Conservation (phyloP, 2,888 invertebrate genomes). For the Cistogaster globosa region DNA sequence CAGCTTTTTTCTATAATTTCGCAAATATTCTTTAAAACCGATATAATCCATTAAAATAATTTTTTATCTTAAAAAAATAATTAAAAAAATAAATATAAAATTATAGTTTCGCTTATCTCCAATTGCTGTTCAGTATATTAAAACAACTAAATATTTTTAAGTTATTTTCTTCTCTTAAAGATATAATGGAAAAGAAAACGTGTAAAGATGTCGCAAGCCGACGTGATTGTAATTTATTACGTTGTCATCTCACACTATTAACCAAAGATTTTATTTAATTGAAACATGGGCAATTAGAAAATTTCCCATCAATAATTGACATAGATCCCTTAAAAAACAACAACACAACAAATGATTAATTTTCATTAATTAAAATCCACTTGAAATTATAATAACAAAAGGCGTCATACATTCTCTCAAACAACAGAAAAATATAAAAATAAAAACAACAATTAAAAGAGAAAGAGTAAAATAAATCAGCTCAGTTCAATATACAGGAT, state of each 20-base stretch:
- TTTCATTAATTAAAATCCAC: conserved; percentile 55
- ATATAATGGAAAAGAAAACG: no score
- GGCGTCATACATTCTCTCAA: conserved; percentile 65
- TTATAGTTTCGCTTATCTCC: no score
- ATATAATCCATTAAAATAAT: no score
- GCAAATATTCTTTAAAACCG: no score
- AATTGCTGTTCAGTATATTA: no score
- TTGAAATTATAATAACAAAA: conserved; percentile 30
- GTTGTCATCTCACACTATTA: not conserved
- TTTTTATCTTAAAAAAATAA: no score
- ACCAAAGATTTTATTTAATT: not conserved
- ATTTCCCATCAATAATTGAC: conserved; percentile 30
- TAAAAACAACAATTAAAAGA: conserved; percentile 20
- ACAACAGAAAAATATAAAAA: conserved; percentile 13
- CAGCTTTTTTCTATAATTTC: no score
- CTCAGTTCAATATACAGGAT: conserved; percentile 25
- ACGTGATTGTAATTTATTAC: conserved; percentile 22
- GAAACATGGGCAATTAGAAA: not conserved
- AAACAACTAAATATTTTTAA: no score
- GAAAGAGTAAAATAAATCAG: conserved; percentile 20
- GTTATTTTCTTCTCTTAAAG: no score
- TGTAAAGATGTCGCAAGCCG: not conserved
- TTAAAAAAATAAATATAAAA: no score
- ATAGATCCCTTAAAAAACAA: conserved; percentile 38
- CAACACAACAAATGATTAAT: conserved; percentile 31